These are phyloP conservation scores for Prunella strophiata DNA, from an alignment of 2,797 vertebrate genomes.

Conservation along the genomic window DNA sequence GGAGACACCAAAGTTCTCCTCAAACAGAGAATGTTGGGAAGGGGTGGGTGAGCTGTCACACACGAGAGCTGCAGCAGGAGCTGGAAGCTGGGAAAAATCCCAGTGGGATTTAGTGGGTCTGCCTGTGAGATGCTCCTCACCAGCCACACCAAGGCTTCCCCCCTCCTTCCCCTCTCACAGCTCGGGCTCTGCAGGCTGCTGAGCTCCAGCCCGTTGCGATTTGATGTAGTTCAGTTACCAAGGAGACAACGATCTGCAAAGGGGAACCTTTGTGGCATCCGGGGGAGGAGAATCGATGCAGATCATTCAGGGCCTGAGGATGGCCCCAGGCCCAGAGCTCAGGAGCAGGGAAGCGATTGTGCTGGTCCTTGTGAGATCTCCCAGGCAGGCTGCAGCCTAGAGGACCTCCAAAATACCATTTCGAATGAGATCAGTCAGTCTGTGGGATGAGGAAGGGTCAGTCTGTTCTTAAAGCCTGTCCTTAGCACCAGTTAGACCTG, in stretches of 20 bases:
- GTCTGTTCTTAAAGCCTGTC: background rate
- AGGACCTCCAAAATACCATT: background rate
- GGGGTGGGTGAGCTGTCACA: background rate
- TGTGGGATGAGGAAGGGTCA: background rate
- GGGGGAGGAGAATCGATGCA: background rate
- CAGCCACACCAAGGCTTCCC: background rate
- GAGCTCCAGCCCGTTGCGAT: background rate
- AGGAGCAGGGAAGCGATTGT: background rate
- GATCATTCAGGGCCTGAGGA: background rate
- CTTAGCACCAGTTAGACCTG: background rate
- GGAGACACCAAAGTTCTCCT: background rate
- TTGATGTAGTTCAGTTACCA: constrained; percentile 15
- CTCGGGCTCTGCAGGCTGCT: background rate
- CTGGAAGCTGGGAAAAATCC: background rate
- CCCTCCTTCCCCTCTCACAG: background rate
- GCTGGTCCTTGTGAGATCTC: background rate
- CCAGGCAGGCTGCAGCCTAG: background rate
- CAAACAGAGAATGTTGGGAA: background rate
- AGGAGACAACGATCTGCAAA: constrained; percentile 11
- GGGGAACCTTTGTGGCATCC: background rate
- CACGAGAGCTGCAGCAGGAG: background rate
- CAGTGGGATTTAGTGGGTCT: background rate
- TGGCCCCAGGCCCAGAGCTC: background rate
- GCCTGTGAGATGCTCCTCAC: background rate
- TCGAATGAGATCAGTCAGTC: background rate